Percentiles rank a stretch among this genome's conserved stretches.
These are phyloP conservation scores for Therioaphis trifolii DNA, from an alignment of 2,888 invertebrate genomes.

Conservation along the genomic window DNA sequence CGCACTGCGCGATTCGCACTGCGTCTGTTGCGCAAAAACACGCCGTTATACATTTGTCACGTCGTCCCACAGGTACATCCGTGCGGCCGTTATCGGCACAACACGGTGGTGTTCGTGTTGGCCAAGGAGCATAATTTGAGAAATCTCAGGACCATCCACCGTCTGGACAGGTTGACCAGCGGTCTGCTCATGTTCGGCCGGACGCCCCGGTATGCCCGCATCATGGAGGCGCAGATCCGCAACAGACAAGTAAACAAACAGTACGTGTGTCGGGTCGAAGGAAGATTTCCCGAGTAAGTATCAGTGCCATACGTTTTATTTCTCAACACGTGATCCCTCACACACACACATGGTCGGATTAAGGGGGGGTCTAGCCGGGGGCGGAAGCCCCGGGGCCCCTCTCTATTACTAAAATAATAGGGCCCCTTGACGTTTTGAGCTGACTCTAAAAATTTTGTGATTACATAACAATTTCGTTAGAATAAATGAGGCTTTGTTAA, in stretches of 20 bases:
- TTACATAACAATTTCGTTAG: too few species aligned
- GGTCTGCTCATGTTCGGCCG: conserved; percentile 92
- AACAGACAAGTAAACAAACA: conserved; percentile 93
- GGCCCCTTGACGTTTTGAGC: too few species aligned
- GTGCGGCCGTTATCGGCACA: conserved; percentile 97
- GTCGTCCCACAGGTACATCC: conserved; percentile 83
- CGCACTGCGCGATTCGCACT: neutral
- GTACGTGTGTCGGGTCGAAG: conserved; percentile 94
- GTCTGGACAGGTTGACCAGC: conserved; percentile 96
- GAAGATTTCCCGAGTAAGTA: conserved; percentile 90
- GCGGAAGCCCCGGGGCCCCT: too few species aligned
- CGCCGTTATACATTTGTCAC: neutral
- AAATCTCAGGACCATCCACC: conserved; percentile 92
- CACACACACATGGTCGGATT: too few species aligned
- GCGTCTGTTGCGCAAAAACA: too few species aligned
- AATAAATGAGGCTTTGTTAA: too few species aligned
- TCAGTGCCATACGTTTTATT: too few species aligned
- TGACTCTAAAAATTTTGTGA: too few species aligned
- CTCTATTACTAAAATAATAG: too few species aligned
- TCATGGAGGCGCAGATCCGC: conserved; percentile 95
- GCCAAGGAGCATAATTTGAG: conserved; percentile 95
- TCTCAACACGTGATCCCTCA: too few species aligned
- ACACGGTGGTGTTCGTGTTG: conserved; percentile 95
- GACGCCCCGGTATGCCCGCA: conserved; percentile 90
- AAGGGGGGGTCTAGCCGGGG: too few species aligned